These are phyloP conservation scores for Chalcis sispes DNA, from an alignment of 2,888 invertebrate species.

Conservation along the genomic window DNA sequence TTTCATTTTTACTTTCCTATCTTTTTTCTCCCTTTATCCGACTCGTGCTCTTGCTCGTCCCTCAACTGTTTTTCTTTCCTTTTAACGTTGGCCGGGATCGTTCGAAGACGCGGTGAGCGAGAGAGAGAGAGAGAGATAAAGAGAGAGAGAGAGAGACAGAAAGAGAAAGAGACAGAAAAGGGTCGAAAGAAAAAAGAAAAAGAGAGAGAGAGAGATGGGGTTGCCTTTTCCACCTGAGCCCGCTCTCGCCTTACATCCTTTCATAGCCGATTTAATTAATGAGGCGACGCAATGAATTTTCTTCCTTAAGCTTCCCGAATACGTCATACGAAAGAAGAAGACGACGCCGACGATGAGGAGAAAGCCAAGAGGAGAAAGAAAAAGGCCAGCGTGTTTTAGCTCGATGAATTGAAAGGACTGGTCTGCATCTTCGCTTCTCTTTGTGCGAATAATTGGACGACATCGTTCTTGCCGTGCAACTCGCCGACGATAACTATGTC, in stretches of 20 bases:
- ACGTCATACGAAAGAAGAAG: too few relatives aligned
- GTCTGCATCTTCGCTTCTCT: not conserved
- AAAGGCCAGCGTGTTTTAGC: slow-evolving; percentile 27
- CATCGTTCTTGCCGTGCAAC: not conserved
- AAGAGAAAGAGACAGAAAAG: not conserved
- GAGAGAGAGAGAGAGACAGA: not conserved
- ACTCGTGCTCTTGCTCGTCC: too few relatives aligned
- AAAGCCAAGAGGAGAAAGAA: not conserved
- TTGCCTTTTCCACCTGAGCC: slow-evolving; percentile 13
- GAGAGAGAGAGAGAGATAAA: not conserved
- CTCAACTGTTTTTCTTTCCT: too few relatives aligned
- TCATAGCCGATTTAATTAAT: slow-evolving; percentile 47
- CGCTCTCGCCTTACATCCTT: slow-evolving; percentile 36
- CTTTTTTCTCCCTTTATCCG: not conserved
- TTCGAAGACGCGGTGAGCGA: not conserved
- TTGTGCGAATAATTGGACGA: slow-evolving; percentile 37
- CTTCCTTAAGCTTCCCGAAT: not conserved
- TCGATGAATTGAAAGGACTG: slow-evolving; percentile 36
- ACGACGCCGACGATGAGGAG: not conserved
- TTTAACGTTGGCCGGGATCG: slow-evolving; percentile 24
- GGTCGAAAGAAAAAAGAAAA: not conserved
- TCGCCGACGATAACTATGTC: not conserved
- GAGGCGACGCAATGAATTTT: slow-evolving; percentile 29
- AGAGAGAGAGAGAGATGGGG: not conserved
- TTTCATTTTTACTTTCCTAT: not conserved